Percentiles rank a stretch among this genome's conserved stretches.
Evolutionary conservation across 2,888 invertebrate genomes (phyloP).

Genomic region (Monopis laevigella): DNA sequence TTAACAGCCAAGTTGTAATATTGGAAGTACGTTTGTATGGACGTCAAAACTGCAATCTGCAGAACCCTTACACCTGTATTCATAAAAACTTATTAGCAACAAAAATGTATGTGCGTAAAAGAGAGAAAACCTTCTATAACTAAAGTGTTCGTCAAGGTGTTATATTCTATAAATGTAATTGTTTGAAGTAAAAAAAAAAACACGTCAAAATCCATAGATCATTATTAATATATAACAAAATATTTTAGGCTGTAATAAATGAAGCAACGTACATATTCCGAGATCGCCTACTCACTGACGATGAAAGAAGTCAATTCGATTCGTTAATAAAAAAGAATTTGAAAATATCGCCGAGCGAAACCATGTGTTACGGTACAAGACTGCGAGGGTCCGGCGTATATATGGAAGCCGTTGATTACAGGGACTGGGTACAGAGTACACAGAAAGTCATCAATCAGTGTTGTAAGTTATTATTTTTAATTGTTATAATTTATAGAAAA

Average conservation of each 20-base stretch:
- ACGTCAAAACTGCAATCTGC: too few relatives aligned
- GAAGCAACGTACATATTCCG: conserved; percentile 81
- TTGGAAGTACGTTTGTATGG: too few relatives aligned
- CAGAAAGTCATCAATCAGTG: conserved; percentile 72
- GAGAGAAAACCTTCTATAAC: too few relatives aligned
- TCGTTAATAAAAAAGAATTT: conserved; percentile 64
- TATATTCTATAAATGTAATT: too few relatives aligned
- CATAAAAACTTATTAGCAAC: too few relatives aligned
- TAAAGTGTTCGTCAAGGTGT: too few relatives aligned
- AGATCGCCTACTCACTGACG: conserved; percentile 74
- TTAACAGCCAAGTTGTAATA: too few relatives aligned
- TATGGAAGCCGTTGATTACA: conserved; percentile 49
- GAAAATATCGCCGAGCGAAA: conserved; percentile 29
- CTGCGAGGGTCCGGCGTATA: conserved; percentile 41
- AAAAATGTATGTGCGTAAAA: too few relatives aligned
- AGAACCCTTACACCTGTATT: too few relatives aligned
- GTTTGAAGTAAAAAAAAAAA: neutral
- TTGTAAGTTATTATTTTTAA: conserved; percentile 68
- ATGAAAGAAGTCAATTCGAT: conserved; percentile 73
- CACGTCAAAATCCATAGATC: neutral
- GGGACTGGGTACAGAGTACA: conserved; percentile 71
- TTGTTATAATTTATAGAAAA: too few relatives aligned
- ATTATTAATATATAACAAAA: conserved; percentile 20
- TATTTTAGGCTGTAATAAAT: conserved; percentile 71
- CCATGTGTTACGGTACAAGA: conserved; percentile 34